Evolutionary conservation across 2,888 invertebrate genomes (phyloP).

Genomic region (Phyllotreta cruciferae): DNA sequence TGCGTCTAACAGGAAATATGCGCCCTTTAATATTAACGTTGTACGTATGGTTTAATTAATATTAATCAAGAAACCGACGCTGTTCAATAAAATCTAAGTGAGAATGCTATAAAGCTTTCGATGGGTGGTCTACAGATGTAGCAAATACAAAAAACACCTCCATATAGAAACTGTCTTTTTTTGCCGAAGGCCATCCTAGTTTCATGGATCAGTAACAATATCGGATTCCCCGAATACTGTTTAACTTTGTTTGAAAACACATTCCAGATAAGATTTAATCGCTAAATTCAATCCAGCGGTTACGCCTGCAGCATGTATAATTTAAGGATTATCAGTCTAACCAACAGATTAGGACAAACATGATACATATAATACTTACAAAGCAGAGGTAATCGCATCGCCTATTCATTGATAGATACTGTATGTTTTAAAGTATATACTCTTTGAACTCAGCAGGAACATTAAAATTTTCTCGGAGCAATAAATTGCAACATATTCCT

Average conservation of each 20-base stretch:
- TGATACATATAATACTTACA: conserved; percentile 27
- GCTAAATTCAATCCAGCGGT: conserved; percentile 30
- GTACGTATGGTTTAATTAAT: too few relatives aligned
- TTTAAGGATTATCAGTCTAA: conserved; percentile 32
- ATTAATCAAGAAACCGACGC: too few relatives aligned
- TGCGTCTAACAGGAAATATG: conserved; percentile 1
- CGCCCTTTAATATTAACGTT: background rate
- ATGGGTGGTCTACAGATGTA: too few relatives aligned
- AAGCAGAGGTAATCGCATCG: conserved; percentile 21
- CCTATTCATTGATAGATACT: conserved; percentile 12
- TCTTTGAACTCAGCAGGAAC: too few relatives aligned
- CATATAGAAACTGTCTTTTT: background rate
- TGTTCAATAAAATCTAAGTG: too few relatives aligned
- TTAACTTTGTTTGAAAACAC: conserved; percentile 30
- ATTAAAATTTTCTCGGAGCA: too few relatives aligned
- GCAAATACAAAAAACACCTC: background rate
- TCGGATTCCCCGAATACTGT: conserved; percentile 20
- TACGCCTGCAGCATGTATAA: conserved; percentile 30
- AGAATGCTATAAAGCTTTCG: too few relatives aligned
- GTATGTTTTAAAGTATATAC: background rate
- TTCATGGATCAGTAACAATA: conserved; percentile 24
- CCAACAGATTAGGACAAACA: conserved; percentile 29
- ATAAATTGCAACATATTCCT: background rate
- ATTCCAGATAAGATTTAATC: conserved; percentile 30
- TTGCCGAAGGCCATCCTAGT: conserved; percentile 1